phyloP scores from a whole-genome alignment of 1,140 invertebrate genomes.

The Drepana arcuata region DNA sequence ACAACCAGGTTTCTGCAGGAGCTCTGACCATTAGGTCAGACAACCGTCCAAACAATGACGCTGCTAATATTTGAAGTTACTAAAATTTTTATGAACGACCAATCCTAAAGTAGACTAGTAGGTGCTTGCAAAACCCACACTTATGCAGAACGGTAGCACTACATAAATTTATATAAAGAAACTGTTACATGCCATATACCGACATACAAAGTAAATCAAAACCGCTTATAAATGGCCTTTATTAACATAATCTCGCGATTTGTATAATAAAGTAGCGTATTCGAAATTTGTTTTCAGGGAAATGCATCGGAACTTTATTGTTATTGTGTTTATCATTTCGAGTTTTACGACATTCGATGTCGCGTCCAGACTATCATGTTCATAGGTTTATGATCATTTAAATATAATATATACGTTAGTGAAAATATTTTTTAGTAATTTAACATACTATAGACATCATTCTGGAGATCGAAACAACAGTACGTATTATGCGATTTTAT shows the following conservation, averaged over 20 bases:
- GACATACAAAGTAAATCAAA: slow-evolving; percentile 51
- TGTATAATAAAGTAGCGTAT: slow-evolving; percentile 56
- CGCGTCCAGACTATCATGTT: slow-evolving; percentile 21
- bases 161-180: slow-evolving; percentile 54
- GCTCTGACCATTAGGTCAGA: no score
- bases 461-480: no score
- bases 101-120: no score
- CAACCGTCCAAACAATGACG: no score
- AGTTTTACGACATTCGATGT: slow-evolving; percentile 15
- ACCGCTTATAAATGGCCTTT: slow-evolving; percentile 45
- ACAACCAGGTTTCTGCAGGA: no score
- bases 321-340: slow-evolving; percentile 21
- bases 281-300: slow-evolving; percentile 28
- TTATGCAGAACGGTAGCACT: slow-evolving; percentile 49
- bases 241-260: slow-evolving; percentile 64
- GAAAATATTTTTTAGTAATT: no score
- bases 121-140: slow-evolving; percentile 43
- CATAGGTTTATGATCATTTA: slow-evolving; percentile 14
- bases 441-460: no score
- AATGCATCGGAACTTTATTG: slow-evolving; percentile 28
- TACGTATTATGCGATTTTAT: no score
- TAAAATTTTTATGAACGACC: no score
- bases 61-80: no score
- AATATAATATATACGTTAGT: no score
- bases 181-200: slow-evolving; percentile 35